Evolutionary conservation across 2,113 vertebrate genomes (phyloP).

Genomic region (Notiomystis cincta): DNA sequence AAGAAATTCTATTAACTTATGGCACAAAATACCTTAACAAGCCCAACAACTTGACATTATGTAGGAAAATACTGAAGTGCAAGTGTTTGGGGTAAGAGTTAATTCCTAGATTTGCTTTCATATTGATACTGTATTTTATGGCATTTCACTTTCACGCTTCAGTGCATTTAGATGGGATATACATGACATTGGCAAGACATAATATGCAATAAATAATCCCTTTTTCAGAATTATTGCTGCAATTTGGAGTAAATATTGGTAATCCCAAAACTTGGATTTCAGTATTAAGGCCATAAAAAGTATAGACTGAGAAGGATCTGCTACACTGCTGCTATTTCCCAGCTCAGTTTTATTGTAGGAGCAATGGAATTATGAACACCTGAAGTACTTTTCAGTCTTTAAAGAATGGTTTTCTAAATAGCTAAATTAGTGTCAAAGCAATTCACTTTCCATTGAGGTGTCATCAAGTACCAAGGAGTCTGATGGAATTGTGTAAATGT

Average conservation of each 20-base stretch:
- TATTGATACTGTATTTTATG: neutral
- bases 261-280: neutral
- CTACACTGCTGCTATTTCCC: neutral
- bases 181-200: neutral
- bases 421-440: neutral
- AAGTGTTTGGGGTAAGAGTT: neutral
- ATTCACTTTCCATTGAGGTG: neutral
- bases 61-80: neutral
- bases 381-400: neutral
- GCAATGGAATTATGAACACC: neutral
- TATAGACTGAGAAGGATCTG: neutral
- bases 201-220: neutral
- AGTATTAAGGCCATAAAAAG: neutral
- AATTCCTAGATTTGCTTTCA: neutral
- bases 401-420: neutral
- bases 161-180: neutral
- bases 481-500: neutral
- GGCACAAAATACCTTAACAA: neutral
- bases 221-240: neutral
- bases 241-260: neutral
- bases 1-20: neutral
- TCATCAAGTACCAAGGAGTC: neutral
- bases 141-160: neutral
- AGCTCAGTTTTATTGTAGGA: neutral
- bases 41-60: neutral